Evolutionary conservation across 2,113 vertebrate genomes (phyloP).

Genomic region (Ciconia boyciana): DNA sequence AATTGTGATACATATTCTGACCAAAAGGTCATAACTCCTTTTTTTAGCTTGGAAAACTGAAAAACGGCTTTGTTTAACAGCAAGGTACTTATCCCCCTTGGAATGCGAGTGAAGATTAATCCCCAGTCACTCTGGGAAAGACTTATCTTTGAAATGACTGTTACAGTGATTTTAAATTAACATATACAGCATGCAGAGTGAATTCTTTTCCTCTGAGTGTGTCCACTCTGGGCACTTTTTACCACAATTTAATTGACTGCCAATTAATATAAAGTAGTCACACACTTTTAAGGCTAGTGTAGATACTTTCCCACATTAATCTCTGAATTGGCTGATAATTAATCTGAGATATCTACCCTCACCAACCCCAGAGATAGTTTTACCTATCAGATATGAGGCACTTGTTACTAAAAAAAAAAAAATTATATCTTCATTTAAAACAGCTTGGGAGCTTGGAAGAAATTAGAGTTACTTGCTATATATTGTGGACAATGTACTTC

Average conservation of each 20-base stretch:
- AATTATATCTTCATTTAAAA: background rate
- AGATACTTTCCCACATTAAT: constrained; percentile 7
- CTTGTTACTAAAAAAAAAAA: background rate
- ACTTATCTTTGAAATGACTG: background rate
- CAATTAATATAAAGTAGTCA: constrained; percentile 44
- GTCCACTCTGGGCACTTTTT: constrained; percentile 34
- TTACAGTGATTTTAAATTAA: constrained; percentile 50
- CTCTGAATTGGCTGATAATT: background rate
- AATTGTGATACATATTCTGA: background rate
- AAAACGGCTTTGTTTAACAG: constrained; percentile 21
- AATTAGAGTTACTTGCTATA: background rate
- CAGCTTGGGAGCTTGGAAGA: background rate
- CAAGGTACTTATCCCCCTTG: background rate
- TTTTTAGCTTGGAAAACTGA: background rate
- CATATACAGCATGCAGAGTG: background rate
- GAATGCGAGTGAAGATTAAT: constrained; percentile 34
- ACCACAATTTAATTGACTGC: constrained; percentile 37
- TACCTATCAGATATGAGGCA: background rate
- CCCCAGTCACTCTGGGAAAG: background rate
- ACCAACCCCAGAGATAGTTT: background rate
- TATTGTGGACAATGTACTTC: background rate
- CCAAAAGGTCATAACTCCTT: background rate
- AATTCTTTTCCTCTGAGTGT: constrained; percentile 24
- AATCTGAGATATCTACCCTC: background rate
- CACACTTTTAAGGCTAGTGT: background rate